Evolutionary conservation across 2,797 vertebrate species (phyloP).

Genomic region (Salmo trutta): DNA sequence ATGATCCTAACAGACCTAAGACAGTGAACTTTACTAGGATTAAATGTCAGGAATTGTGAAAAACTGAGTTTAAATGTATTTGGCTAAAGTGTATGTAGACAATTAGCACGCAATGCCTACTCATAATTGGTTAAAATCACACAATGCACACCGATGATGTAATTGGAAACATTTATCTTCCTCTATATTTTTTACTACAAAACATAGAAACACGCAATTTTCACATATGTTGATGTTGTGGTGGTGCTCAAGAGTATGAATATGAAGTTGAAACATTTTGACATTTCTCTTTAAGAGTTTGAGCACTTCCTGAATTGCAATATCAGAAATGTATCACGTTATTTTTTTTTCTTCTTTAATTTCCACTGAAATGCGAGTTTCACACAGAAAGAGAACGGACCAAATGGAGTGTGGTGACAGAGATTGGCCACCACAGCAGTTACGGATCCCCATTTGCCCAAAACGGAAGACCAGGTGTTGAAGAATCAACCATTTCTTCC

Average conservation of each 20-base stretch:
- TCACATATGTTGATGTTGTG: too few species aligned
- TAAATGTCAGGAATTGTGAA: too few species aligned
- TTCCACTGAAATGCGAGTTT: not conserved
- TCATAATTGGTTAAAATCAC: too few species aligned
- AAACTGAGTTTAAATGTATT: too few species aligned
- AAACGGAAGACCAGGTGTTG: not conserved
- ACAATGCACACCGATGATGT: too few species aligned
- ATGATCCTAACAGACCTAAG: too few species aligned
- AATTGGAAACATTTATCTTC: too few species aligned
- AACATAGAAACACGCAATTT: too few species aligned
- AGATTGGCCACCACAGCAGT: not conserved
- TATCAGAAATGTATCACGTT: not conserved
- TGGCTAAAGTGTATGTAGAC: too few species aligned
- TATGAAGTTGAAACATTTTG: not conserved
- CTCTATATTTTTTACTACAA: too few species aligned
- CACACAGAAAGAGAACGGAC: constrained; percentile 11
- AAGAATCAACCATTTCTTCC: not conserved
- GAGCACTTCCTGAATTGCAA: not conserved
- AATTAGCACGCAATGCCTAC: too few species aligned
- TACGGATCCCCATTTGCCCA: not conserved
- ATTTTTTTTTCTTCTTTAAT: not conserved
- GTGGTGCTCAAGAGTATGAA: not conserved
- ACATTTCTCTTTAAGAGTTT: not conserved
- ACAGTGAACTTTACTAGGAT: too few species aligned
- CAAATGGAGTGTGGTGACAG: not conserved